Evolutionary conservation across 2,888 invertebrate species (phyloP).

Genomic region (Noctua janthe): DNA sequence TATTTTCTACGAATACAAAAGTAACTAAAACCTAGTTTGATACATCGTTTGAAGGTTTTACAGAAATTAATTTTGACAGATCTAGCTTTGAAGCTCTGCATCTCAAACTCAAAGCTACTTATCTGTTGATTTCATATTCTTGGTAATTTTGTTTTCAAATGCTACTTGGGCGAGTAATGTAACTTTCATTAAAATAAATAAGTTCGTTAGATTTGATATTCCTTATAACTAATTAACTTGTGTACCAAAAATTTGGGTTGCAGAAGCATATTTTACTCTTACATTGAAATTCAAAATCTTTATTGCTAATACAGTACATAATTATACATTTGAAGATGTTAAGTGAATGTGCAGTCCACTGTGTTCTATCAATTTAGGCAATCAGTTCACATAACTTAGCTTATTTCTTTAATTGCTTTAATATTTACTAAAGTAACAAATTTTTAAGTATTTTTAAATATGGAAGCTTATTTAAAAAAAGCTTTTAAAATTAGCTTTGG

Average conservation of each 20-base stretch:
- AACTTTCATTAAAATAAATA: not conserved
- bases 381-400: not conserved
- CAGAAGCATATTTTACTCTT: not conserved
- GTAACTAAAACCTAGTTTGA: not conserved
- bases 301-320: no score
- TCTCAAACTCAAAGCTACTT: not conserved
- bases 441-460: not conserved
- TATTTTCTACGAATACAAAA: not conserved
- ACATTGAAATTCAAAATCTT: not conserved
- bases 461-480: not conserved
- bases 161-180: no score
- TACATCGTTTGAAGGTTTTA: not conserved
- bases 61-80: no score
- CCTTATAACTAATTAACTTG: not conserved
- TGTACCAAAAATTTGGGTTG: not conserved
- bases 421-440: not conserved
- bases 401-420: not conserved
- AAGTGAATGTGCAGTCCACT: no score
- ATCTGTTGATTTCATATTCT: not conserved
- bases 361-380: no score
- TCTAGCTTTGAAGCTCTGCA: not conserved
- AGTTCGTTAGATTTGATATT: not conserved
- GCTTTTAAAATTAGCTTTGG: not conserved
- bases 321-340: no score
- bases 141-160: conserved; percentile 5